Evolutionary conservation across 2,113 vertebrate species (phyloP), one percentile per base, ranked within the genome.

Genomic region (Puffinus mauretanicus): DNA sequence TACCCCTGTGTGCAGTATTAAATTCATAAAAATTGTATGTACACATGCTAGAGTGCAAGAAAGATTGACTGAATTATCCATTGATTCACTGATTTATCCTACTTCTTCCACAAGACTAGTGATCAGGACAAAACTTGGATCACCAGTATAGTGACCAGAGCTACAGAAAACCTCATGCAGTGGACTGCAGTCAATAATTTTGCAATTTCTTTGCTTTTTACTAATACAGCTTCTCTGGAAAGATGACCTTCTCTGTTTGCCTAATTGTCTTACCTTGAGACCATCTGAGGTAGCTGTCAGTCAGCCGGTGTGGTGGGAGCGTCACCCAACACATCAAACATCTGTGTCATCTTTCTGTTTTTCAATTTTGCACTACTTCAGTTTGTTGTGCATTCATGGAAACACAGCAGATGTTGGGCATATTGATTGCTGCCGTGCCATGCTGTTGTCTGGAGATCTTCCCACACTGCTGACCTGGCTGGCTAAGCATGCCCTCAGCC

Each of bases 81-180:
- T 32, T 34, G 21, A 62, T 76, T 58, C 66, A 76, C 51, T 54
- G 11, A 82, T 66, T 67, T 58, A 19, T 36, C 16, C 8, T 29
- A 29, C 18, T 66, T 67, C 62, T 77, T 78, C 46, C 46, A 66
- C 40, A 62, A 58, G 30, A 27, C 15, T 38, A 46, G 16, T 11
- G 27, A 67, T 54, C 34, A 54, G 29, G 57, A 79, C 13, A 49
- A 67, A 61, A 36, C 3, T 1, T 30, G 21, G 29, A 66, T 71
- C 32, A 51, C 10, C 0, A 0, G 12, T 21, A 25, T 2, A 60
- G 30, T 32, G 12, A 16, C 30, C 58, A 11, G 16, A 90, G 36
- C 52, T 82, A 47, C 47, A 82, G 47, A 62, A 82, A 66, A 61
- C 24, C 10, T 40, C 32, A 54, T 30, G 21, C 64, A 29, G 9